Evolutionary conservation across 1,140 invertebrate species (phyloP).

Genomic region (Habropoda laboriosa): DNA sequence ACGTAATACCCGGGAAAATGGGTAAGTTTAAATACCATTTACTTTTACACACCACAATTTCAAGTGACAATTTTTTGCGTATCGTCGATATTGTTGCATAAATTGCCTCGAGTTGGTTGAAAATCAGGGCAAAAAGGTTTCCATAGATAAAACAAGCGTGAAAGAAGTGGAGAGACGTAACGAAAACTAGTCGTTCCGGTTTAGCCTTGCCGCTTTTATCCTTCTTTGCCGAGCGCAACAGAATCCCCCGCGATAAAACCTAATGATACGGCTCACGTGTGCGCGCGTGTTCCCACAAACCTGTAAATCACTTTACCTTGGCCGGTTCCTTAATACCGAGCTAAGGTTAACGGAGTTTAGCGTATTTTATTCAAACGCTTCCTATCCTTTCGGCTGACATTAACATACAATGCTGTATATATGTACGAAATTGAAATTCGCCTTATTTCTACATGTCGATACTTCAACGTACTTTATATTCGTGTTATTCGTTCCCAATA

Average conservation of each 20-base stretch:
- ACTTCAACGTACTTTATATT: not conserved
- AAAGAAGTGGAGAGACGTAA: slow-evolving; percentile 30
- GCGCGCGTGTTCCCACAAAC: slow-evolving; percentile 25
- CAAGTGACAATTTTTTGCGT: too few species aligned
- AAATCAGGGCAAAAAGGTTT: slow-evolving; percentile 31
- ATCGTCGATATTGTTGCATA: not conserved
- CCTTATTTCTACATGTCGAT: not conserved
- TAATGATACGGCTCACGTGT: slow-evolving; percentile 68
- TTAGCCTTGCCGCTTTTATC: slow-evolving; percentile 47
- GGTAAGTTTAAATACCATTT: slow-evolving; percentile 87
- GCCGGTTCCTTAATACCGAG: not conserved
- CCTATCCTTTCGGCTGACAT: not conserved
- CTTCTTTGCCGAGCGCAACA: slow-evolving; percentile 32
- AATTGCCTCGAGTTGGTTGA: not conserved
- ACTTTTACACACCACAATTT: too few species aligned
- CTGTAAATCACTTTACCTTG: slow-evolving; percentile 37
- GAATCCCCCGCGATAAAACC: slow-evolving; percentile 64
- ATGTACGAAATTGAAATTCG: not conserved
- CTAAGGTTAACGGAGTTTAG: slow-evolving; percentile 31
- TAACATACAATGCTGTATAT: not conserved
- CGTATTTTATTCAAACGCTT: not conserved
- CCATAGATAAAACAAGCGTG: slow-evolving; percentile 39
- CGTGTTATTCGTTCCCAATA: not conserved
- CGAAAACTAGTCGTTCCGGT: slow-evolving; percentile 66
- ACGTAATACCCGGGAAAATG: slow-evolving; percentile 93